These are phyloP conservation scores for Fragum sueziense DNA, from an alignment of 2,888 invertebrate genomes.

Conservation along the genomic window DNA sequence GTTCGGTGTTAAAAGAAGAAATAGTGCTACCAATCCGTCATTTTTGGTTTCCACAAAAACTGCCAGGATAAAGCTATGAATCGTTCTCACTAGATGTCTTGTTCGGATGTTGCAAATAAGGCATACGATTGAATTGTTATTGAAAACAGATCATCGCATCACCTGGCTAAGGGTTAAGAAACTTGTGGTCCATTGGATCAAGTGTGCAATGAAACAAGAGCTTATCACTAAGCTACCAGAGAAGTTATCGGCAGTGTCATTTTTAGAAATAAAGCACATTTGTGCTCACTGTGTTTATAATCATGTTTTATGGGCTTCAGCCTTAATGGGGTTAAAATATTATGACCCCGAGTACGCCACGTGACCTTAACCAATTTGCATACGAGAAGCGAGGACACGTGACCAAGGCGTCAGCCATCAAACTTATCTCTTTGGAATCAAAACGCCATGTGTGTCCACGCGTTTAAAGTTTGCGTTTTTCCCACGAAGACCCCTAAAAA, in stretches of 20 bases:
- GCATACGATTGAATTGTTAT: too few species aligned
- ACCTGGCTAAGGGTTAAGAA: too few species aligned
- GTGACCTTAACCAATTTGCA: slow-evolving; percentile 70
- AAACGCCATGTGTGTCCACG: slow-evolving; percentile 8
- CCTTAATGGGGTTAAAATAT: slow-evolving; percentile 14
- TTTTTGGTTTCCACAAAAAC: too few species aligned
- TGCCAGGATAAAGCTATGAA: too few species aligned
- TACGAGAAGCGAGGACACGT: slow-evolving; percentile 61
- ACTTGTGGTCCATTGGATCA: too few species aligned
- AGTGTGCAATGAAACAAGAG: too few species aligned
- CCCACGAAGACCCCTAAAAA: neutral
- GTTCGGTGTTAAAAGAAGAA: too few species aligned
- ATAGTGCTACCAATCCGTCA: too few species aligned
- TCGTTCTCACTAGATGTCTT: too few species aligned
- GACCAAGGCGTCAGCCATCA: slow-evolving; percentile 51
- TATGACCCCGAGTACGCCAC: slow-evolving; percentile 51
- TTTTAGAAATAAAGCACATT: neutral
- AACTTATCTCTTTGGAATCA: slow-evolving; percentile 19
- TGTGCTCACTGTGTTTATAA: neutral
- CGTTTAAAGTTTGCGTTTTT: neutral
- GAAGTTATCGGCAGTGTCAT: neutral
- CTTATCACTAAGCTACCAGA: neutral
- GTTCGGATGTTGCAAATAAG: too few species aligned
- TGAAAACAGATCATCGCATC: too few species aligned
- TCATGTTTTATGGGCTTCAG: neutral